Conservation (phyloP, 1,140 invertebrate species). For the Chymomyza costata region DNA sequence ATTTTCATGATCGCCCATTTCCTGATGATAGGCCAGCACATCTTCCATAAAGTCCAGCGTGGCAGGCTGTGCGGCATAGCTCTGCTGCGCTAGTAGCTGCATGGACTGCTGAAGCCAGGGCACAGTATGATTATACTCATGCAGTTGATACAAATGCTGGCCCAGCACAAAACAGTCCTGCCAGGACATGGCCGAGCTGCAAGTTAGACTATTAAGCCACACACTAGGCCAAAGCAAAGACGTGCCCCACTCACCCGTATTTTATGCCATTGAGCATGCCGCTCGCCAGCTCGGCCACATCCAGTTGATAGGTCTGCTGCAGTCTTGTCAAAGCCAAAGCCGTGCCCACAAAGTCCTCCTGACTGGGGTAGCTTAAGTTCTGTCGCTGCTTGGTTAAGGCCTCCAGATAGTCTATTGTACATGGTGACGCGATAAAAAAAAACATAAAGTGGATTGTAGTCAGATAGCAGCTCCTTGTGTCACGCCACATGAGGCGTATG, state of each 20-base stretch:
- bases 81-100: slow-evolving; percentile 41
- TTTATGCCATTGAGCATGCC: slow-evolving; percentile 91
- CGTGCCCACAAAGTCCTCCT: slow-evolving; percentile 94
- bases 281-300: slow-evolving; percentile 90
- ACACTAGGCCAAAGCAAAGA: too few species aligned
- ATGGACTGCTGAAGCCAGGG: slow-evolving; percentile 94
- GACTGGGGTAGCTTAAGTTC: slow-evolving; percentile 86
- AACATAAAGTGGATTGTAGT: too few species aligned
- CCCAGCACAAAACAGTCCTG: slow-evolving; percentile 98
- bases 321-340: slow-evolving; percentile 93
- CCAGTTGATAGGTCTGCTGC: slow-evolving; percentile 96
- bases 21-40: slow-evolving; percentile 79
- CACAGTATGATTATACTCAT: slow-evolving; percentile 94
- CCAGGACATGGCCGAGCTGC: slow-evolving; percentile 81
- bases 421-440: slow-evolving; percentile 1
- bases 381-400: slow-evolving; percentile 82
- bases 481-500: neutral
- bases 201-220: neutral
- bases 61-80: slow-evolving; percentile 33
- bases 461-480: too few species aligned
- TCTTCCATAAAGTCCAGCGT: slow-evolving; percentile 64
- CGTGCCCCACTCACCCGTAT: slow-evolving; percentile 81
- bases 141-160: slow-evolving; percentile 92
- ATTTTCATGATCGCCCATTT: slow-evolving; percentile 87
- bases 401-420: slow-evolving; percentile 80